Conservation (phyloP, 2,797 vertebrate genomes). For the Rhinogobio ventralis region DNA sequence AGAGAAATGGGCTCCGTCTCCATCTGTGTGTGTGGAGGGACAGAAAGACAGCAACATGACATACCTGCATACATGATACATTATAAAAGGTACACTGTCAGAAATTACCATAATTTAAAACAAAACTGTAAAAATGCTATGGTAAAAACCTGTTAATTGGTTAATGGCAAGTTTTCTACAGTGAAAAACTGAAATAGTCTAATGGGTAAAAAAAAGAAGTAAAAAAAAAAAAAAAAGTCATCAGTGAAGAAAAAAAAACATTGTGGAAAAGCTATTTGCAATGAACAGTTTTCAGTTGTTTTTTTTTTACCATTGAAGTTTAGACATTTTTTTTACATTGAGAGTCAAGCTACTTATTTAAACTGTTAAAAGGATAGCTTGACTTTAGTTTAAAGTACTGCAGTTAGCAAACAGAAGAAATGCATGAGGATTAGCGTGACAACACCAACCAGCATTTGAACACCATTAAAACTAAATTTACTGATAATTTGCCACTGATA, state of each 20-base stretch:
- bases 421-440: not conserved
- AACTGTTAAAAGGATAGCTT: no score
- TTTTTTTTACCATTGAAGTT: no score
- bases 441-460: not conserved
- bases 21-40: conserved; percentile 75
- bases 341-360: not conserved
- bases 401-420: not conserved
- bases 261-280: not conserved
- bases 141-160: no score
- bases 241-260: not conserved
- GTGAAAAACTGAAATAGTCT: no score
- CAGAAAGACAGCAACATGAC: conserved; percentile 27
- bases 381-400: no score
- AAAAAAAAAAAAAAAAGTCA: no score
- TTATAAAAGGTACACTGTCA: not conserved
- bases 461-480: not conserved
- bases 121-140: no score
- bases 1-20: conserved; percentile 79
- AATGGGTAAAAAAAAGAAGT: no score
- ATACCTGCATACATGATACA: not conserved
- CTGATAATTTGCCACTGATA: not conserved
- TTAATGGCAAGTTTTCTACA: no score
- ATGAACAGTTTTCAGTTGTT: not conserved
- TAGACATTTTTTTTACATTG: not conserved
- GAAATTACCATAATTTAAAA: not conserved